Conservation (phyloP, 37 sponge, comb jelly and placozoan genomes). For the Halisarca cf. caerulea region DNA sequence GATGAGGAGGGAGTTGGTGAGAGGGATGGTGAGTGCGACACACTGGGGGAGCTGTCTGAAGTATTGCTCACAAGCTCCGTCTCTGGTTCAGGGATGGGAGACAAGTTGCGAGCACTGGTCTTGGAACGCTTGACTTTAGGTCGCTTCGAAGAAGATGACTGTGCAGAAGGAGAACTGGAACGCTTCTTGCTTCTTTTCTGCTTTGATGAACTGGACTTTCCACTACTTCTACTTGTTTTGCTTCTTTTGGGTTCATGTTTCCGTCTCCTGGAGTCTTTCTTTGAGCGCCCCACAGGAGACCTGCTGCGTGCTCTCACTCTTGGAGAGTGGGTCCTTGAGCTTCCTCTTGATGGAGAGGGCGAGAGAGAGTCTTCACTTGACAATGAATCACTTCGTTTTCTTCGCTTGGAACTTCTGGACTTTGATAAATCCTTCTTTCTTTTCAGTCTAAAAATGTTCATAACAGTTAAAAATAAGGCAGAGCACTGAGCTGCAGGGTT, state of each 20-base stretch:
- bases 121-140: background rate
- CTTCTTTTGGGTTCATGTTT: background rate
- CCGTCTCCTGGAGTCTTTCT: background rate
- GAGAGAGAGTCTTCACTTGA: no score
- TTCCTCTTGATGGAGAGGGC: background rate
- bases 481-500: no score
- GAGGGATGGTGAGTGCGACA: background rate
- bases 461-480: no score
- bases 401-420: no score
- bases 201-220: background rate
- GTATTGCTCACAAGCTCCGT: background rate
- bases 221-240: background rate
- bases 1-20: background rate
- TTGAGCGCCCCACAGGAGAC: constrained; percentile 14
- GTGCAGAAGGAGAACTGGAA: background rate
- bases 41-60: background rate
- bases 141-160: background rate
- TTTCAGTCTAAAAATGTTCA: no score
- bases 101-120: background rate
- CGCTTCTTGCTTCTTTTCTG: constrained; percentile 27
- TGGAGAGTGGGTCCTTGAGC: background rate
- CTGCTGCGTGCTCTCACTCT: no score
- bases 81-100: constrained; percentile 7
- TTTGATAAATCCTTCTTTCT: no score
- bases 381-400: no score